Evolutionary conservation across 2,888 invertebrate genomes (phyloP).

Genomic region (Agapostemon virescens): DNA sequence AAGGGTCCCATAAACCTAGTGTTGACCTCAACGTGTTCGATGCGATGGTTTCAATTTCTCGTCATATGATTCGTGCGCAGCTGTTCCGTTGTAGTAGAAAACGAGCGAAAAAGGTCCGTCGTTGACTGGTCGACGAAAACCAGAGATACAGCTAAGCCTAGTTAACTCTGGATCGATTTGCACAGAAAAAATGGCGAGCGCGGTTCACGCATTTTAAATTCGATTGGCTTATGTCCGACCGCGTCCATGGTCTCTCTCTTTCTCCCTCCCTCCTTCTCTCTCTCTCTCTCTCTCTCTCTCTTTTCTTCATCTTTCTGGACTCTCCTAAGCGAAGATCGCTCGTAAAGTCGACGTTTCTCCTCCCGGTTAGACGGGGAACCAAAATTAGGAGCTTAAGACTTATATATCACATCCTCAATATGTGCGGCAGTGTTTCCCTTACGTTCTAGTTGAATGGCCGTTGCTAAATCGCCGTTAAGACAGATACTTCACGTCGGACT

Average conservation of each 20-base stretch:
- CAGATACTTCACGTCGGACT: constrained; percentile 47
- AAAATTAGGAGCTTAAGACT: constrained; percentile 67
- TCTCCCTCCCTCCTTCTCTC: no score
- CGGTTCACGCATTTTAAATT: constrained; percentile 32
- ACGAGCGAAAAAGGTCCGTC: constrained; percentile 61
- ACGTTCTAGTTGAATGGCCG: constrained; percentile 45
- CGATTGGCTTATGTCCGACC: constrained; percentile 18
- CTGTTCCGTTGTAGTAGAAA: constrained; percentile 60
- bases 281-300: no score
- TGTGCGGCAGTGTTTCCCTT: constrained; percentile 73
- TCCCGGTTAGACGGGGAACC: constrained; percentile 28
- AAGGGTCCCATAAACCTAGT: no score
- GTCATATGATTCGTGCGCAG: constrained; percentile 8
- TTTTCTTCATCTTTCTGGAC: no score
- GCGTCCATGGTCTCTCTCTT: constrained; percentile 9
- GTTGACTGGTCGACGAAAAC: constrained; percentile 17
- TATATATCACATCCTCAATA: constrained; percentile 75
- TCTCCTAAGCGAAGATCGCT: constrained; percentile 10
- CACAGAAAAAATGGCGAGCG: constrained; percentile 34
- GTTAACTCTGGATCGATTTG: constrained; percentile 36
- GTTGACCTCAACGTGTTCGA: constrained; percentile 69
- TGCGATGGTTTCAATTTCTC: constrained; percentile 26
- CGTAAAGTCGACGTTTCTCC: constrained; percentile 20
- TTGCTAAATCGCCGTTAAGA: constrained; percentile 28
- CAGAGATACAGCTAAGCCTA: constrained; percentile 36